phyloP scores from a whole-genome alignment of 2,797 vertebrate species.

The Lutjanus argentimaculatus region DNA sequence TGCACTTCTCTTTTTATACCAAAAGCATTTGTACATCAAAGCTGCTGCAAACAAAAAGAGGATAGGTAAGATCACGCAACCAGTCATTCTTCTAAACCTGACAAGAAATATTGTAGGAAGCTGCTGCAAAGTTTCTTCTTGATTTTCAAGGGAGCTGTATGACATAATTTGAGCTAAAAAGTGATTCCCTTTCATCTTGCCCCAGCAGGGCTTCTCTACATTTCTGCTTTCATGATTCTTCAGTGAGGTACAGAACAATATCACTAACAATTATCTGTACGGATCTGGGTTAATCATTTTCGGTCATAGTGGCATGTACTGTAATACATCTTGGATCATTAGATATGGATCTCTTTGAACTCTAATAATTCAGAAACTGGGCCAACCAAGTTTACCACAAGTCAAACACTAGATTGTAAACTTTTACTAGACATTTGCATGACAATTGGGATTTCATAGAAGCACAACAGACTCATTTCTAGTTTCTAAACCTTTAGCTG shows the following conservation, averaged over 20 bases:
- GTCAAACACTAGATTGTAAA: not conserved
- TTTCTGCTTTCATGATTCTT: slow-evolving; percentile 32
- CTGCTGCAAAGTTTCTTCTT: slow-evolving; percentile 16
- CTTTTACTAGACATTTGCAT: not conserved
- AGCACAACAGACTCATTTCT: not conserved
- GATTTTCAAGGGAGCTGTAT: not conserved
- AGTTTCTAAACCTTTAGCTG: not conserved
- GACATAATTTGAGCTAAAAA: slow-evolving; percentile 25
- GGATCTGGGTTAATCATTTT: slow-evolving; percentile 28
- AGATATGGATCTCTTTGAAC: slow-evolving; percentile 6
- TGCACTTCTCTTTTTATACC: slow-evolving; percentile 23
- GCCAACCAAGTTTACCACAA: not conserved
- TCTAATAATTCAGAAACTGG: not conserved
- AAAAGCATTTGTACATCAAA: slow-evolving; percentile 46
- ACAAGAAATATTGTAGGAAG: not conserved
- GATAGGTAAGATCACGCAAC: not conserved
- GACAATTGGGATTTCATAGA: not conserved
- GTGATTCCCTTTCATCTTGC: slow-evolving; percentile 21
- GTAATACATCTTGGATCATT: slow-evolving; percentile 15
- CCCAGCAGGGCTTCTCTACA: slow-evolving; percentile 1
- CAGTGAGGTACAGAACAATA: slow-evolving; percentile 11
- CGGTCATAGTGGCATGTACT: slow-evolving; percentile 8
- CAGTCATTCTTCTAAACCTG: not conserved
- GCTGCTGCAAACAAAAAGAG: slow-evolving; percentile 8
- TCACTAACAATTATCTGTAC: slow-evolving; percentile 26